Evolutionary conservation across 1,140 invertebrate genomes (phyloP).

Genomic region (Drosophila nigromelanica): DNA sequence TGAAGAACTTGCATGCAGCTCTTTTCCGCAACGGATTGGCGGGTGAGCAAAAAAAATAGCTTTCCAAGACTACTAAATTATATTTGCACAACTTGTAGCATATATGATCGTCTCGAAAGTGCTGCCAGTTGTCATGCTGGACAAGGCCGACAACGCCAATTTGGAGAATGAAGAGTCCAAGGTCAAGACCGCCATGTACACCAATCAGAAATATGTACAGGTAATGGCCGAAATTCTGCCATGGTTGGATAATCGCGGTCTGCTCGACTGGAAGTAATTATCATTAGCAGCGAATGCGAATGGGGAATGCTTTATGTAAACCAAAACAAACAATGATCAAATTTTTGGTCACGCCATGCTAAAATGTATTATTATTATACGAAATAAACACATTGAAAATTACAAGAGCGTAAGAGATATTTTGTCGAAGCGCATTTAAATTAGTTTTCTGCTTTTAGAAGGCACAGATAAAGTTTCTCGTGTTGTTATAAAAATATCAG

Average conservation of each 20-base stretch:
- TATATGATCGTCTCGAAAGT: conserved; percentile 79
- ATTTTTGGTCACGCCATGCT: conserved; percentile 16
- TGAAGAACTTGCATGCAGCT: conserved; percentile 65
- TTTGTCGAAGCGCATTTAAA: neutral
- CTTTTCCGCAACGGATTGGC: conserved; percentile 71
- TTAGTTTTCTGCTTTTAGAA: too few relatives aligned
- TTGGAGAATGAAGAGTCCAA: conserved; percentile 69
- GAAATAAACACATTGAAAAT: conserved; percentile 14
- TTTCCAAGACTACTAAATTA: too few relatives aligned
- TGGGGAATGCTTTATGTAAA: neutral
- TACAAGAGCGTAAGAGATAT: neutral
- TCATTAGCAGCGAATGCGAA: conserved; percentile 60
- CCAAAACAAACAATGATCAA: conserved; percentile 1
- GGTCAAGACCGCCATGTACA: conserved; percentile 73
- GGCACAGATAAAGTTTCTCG: too few relatives aligned
- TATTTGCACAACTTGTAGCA: conserved; percentile 40
- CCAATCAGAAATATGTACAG: conserved; percentile 74
- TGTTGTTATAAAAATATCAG: too few relatives aligned
- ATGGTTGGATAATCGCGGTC: conserved; percentile 80
- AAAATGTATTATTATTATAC: conserved; percentile 26
- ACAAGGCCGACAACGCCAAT: conserved; percentile 56
- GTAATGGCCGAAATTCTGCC: conserved; percentile 72
- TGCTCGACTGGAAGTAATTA: conserved; percentile 77
- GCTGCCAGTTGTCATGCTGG: conserved; percentile 74
- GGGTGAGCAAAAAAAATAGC: conserved; percentile 42